Base-by-base conservation (phyloP, 2,888 invertebrate species). In the Trissonchulus sp. region DNA sequence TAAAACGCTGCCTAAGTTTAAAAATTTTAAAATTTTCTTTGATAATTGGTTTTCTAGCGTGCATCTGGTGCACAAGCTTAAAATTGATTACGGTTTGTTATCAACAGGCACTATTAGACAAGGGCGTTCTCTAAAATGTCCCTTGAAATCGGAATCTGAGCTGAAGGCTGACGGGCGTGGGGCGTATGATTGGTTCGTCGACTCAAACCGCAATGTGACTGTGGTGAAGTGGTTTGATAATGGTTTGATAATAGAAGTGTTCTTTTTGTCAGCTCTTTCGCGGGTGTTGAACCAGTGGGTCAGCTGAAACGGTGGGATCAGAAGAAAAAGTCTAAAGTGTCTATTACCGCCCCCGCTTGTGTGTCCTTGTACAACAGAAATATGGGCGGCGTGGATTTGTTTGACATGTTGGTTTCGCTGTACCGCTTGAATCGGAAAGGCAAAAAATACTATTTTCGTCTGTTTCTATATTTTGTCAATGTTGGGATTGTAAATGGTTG, bases 311-410 rank as follows among this genome's bases (percentile, higher is more conserved):
- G 81, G 28, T 82, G 78, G 79, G 79, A 76, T 76, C 60, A 30
- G 72, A 68, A n/a, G 30, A 15, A 2, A 23, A 75, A 68, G 71
- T 30, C 65, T 36, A 34, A 37, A 23, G 31, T 63, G 38, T 37
- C 63, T 30, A 63, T 79, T 18, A 37, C 30, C 1, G 35, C 36
- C 1, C 76, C 78, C 8, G 36, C 35, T 28, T 30, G 63, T 30
- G 38, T 75, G 2, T 23, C n/a, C 1, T 2, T 2, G 18, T 78
- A 63, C 78, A 82, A 83, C 77, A 77, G 77, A 72, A 80, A 72
- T 63, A 81, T 81, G 80, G 82, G 82, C 65, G 81, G 83, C 15
- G 83, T 82, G 8, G 82, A 84, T 77, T 75, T 82, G 15, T 79
- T 80, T 63, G 81, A 82, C 74, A 80, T 81, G 76, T 77, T 84